Base-by-base conservation (phyloP, 2,888 invertebrate species). In the Caenorhabditis sp. region DNA sequence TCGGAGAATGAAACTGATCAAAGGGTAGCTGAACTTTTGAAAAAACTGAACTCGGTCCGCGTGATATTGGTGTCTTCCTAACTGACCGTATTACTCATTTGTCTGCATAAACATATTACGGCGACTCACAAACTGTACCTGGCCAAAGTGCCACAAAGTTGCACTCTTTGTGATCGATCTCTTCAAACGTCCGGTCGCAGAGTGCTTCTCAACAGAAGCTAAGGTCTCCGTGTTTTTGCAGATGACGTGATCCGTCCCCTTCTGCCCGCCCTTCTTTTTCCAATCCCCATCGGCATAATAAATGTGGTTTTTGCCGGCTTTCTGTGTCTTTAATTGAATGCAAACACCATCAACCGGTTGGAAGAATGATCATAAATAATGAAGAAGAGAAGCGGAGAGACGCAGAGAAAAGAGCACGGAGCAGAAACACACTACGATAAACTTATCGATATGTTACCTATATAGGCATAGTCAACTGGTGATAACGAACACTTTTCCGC, bases 281-380 rank as follows among this genome's bases (percentile, higher is more conserved):
- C 20, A 37, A 69, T 32, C 32, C n/a, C n/a, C 67, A 6, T 24
- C 22, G 15, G 67, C 35, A 69, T 69, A 50, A 69, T 69, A 69
- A 69, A 69, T 60, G 60, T 56, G 47, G 50, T 15, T n/a, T 47
- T 26, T 37, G 22, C 37, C 53, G 40, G 4, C 37, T 58, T 47
- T n/a, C n/a, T 28, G 32, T 22, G 37, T 28, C n/a, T 58, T 67
- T 76, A 76, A 76, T 76, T 67, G 67, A 67, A 76, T 76, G 67
- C 76, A 76, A 76, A 76, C 76, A 76, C 40, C 44, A 47, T 62
- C 51, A 20, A 69, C 61, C 71, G 62, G 55, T 71, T 62, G 53
- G 26, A n/a, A 32, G 28, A 35, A 22, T 22, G 11, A 20, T 55
- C 32, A 56, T 58, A 35, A 69, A 47, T 60, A 60, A 69, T 58